Evolutionary conservation across 2,797 vertebrate species (phyloP), one percentile per base, ranked within the genome.

Genomic region (Pitangus sulphuratus): DNA sequence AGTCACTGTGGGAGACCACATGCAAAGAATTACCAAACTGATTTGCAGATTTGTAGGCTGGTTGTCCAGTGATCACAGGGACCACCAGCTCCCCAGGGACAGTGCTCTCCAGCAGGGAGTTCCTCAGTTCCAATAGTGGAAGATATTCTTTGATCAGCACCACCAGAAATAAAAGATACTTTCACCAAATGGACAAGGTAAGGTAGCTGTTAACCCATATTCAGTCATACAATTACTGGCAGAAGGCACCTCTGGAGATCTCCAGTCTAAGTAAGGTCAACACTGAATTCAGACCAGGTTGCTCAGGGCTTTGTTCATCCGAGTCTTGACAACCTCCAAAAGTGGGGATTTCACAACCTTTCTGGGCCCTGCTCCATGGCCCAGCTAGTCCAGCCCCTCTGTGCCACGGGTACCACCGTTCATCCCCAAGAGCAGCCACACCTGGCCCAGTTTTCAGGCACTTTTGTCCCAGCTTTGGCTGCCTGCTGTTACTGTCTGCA

Each of bases 331-430:
- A 78, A 25, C 2, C 11, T 42, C 12, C 77, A 79, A 20, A 62
- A 44, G 28, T 12, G 45, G 15, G 25, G 22, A 81, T 84, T 47
- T 84, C 24, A 22, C 10, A 35, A 19, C 16, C 26, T 75, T 54
- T 47, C 30, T 19, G 11, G 16, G 28, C 18, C 14, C 35, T 58
- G 16, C 26, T 65, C 9, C 74, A 12, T 11, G 54, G 50, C 47
- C 51, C 61, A 37, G 1, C 39, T 74, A 56, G 20, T 11, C 31
- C 51, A 66, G 16, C 39, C 44, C 11, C 76, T 51, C 61, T 16
- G 13, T 62, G 51, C 53, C 8, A 0, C 5, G 33, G 18, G 16
- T 37, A 4, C 13, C 37, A 4, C 51, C 0, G 0, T 2, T 48
- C 17, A 26, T 17, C 24, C 22, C 61, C 7, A 5, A 8, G 26